Conservation (phyloP, 1,140 invertebrate genomes). For the Rhysida immarginata region DNA sequence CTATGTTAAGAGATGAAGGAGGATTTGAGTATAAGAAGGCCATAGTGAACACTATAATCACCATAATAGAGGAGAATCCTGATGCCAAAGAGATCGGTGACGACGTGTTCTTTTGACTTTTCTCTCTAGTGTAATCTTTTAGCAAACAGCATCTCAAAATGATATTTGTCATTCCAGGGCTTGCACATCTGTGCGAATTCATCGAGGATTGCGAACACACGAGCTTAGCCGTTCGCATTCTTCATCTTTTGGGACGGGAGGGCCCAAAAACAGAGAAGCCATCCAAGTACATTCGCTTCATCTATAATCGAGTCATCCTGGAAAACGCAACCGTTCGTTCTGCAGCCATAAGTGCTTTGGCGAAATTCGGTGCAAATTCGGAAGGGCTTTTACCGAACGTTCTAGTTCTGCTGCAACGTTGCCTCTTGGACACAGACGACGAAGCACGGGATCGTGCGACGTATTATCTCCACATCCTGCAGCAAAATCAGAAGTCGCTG, state of each 20-base stretch:
- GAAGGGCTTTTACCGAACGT: constrained; percentile 81
- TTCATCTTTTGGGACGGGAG: constrained; percentile 93
- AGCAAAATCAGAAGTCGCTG: constrained; percentile 43
- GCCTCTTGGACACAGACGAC: constrained; percentile 92
- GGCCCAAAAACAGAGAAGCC: constrained; percentile 88
- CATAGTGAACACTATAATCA: constrained; percentile 95
- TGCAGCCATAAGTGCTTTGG: constrained; percentile 91
- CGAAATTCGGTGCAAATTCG: constrained; percentile 92
- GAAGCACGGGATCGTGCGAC: constrained; percentile 97
- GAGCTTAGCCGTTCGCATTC: constrained; percentile 86
- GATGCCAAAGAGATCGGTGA: constrained; percentile 82
- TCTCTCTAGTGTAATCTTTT: constrained; percentile 7
- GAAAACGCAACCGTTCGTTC: constrained; percentile 79
- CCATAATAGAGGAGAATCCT: constrained; percentile 92
- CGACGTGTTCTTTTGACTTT: constrained; percentile 1
- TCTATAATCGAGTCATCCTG: constrained; percentile 96
- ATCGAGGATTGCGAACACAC: constrained; percentile 99
- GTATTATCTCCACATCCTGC: constrained; percentile 79
- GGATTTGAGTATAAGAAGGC: constrained; percentile 96
- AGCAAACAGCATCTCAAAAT: too few relatives aligned
- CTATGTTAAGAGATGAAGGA: constrained; percentile 93
- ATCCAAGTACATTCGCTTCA: constrained; percentile 91
- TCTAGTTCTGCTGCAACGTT: constrained; percentile 53
- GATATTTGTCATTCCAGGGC: too few relatives aligned
- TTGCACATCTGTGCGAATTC: constrained; percentile 96